Evolutionary conservation across 2,113 vertebrate species (phyloP), one percentile per base, ranked within the genome.

Genomic region (Nycticryphes semicollaris): DNA sequence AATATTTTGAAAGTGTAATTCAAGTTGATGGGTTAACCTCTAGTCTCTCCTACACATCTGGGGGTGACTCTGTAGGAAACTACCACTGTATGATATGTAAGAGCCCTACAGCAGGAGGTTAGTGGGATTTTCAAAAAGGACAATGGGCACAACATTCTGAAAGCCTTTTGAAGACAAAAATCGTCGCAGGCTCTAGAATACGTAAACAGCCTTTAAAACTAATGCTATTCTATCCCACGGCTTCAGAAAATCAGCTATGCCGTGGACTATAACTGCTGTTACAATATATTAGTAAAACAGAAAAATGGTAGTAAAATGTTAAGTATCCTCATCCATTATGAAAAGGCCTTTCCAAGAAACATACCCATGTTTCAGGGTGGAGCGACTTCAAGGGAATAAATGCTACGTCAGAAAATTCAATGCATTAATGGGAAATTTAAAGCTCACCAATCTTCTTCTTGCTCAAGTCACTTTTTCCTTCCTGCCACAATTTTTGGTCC

Each of bases 141-240:
- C 3, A 0, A 27, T 30, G 7, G 22, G 9, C 5, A 2, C 35
- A 6, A 35, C 14, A 66, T 4, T 11, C 18, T 60, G 35, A 56
- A 59, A 75, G 8, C 60, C 10, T 51, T 79, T 79, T 47, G 37
- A 72, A 48, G 28, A 48, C 3, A 89, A 78, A 87, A 89, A 48
- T 17, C 25, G 1, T 86, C 31, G 47, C 18, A 37, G 14, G 4
- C 4, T 77, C 19, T 64, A 47, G 83, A 15, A 83, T 11, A 19
- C 10, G 2, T n/a, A 70, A 93, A 22, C 8, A 70, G 10, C 11
- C 6, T 59, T 64, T 72, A 66, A n/a, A 77, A 64, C 5, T 30
- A 83, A 23, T 53, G 30, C 14, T 30, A 39, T 60, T 91, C 12
- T 54, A 39, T 68, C 8, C 27, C 5, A 2, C 41, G 16, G 35